A percentile compares a stretch with the other conserved stretches of the same genome.
Evolutionary conservation across 2,113 vertebrate genomes (phyloP).

Genomic region (Suncus etruscus): DNA sequence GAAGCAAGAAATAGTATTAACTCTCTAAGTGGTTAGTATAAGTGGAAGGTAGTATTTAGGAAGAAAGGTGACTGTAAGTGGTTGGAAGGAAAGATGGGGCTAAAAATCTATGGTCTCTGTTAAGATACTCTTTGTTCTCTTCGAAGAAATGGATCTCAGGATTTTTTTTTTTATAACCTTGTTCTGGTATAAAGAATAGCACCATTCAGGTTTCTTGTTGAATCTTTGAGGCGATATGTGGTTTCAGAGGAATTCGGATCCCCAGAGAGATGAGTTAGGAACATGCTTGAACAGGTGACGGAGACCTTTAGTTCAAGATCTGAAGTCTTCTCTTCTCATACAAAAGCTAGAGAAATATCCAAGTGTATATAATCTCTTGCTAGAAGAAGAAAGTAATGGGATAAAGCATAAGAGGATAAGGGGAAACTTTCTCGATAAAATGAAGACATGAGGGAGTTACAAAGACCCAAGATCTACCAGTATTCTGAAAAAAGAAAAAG

Average conservation of each 20-base stretch:
- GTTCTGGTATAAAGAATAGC: background rate
- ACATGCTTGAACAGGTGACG: background rate
- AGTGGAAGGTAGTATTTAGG: background rate
- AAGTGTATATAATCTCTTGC: background rate
- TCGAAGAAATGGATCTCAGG: background rate
- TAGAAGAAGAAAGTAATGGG: constrained; percentile 35
- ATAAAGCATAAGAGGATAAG: background rate
- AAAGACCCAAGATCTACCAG: background rate
- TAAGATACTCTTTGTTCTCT: background rate
- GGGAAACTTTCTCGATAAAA: background rate
- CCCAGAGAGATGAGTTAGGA: background rate
- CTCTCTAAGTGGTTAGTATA: background rate
- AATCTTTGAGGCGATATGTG: background rate
- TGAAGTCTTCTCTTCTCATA: background rate
- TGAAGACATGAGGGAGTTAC: constrained; percentile 16
- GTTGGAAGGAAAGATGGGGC: background rate
- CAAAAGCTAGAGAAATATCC: constrained; percentile 30
- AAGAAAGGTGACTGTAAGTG: background rate
- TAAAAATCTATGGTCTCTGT: constrained; percentile 1
- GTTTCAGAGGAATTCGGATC: background rate
- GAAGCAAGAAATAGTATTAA: background rate
- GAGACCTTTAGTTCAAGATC: background rate
- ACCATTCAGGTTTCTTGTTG: background rate
- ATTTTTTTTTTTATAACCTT: background rate
- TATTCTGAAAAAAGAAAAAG: background rate